Percentiles rank a stretch among this genome's conserved stretches.
phyloP scores from a whole-genome alignment of 2,113 vertebrate species.

The Fregata magnificens region DNA sequence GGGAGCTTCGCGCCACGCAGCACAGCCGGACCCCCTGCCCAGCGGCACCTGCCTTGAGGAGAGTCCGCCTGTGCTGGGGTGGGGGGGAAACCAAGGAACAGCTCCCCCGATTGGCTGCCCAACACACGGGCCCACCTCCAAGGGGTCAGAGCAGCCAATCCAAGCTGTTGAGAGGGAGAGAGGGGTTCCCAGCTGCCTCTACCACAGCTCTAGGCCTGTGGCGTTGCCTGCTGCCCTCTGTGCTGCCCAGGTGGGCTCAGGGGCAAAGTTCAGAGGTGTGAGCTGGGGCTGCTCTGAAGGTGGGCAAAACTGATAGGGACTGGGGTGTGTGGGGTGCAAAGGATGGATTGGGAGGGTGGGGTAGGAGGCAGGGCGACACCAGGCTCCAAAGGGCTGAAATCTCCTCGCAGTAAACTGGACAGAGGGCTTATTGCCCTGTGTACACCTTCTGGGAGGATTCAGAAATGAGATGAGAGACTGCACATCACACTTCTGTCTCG shows the following conservation, averaged over 20 bases:
- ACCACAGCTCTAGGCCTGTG: accelerated
- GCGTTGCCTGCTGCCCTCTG: accelerated
- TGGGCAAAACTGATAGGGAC: neutral
- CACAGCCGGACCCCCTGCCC: too few species aligned
- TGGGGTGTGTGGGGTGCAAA: neutral
- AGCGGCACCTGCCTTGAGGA: neutral
- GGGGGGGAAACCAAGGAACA: neutral
- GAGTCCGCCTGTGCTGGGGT: neutral
- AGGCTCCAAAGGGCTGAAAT: neutral
- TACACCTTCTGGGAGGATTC: neutral
- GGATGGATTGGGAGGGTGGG: neutral
- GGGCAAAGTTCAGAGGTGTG: too few species aligned
- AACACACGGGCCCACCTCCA: neutral
- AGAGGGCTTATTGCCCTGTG: neutral
- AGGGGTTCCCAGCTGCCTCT: neutral
- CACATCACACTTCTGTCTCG: neutral
- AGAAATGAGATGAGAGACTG: neutral
- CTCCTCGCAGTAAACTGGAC: neutral
- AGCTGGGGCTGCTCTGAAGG: neutral
- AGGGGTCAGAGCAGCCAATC: neutral
- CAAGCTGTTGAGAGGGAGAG: neutral
- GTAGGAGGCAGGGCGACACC: neutral
- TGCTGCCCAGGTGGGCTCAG: neutral
- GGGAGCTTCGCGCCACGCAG: accelerated
- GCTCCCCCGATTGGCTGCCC: neutral